Base-by-base conservation (phyloP, 2,113 vertebrate genomes). In the Zeus faber region DNA sequence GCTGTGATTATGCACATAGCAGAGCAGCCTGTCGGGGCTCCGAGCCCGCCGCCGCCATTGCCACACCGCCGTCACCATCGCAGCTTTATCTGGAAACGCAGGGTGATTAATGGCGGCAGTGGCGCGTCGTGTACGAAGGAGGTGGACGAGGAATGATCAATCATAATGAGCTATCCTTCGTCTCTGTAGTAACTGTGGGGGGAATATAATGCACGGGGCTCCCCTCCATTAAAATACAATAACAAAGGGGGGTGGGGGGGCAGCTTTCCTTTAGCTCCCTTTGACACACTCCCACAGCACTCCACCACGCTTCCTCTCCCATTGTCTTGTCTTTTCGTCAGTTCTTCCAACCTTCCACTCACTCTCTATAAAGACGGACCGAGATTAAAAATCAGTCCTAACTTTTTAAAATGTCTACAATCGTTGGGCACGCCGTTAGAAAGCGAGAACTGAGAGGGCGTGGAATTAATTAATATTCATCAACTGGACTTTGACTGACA, bases 81-180 rank as follows among this genome's bases (percentile, higher is more conserved):
- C 29, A 73, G 74, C 62, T 77, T 84, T 87, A 89, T 88, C 87
- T 86, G 39, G 66, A 84, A 85, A 79, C 72, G 54, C 72, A 26
- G 20, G 81, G 88, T 87, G 89, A 88, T 91, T 87, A 91, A 88
- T 6, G 86, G 70, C 72, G 78, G 65, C 37, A 45, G 58, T 1
- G 70, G 50, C 6, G 55, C 74, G 65, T 79, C 67, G 62, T 76
- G 81, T 72, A 68, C 17, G 67, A 77, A 65, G 77, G 73, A 82
- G 77, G 79, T 65, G 77, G 80, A 62, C 62, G 46, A 74, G 60
- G 62, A 70, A 76, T 84, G 86, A 89, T 91, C 86, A 86, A 85
- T 91, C 87, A 88, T 89, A 89, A 89, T 89, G 86, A 89, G 85
- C 83, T 87, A 80, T 85, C 76, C 83, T 22, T 73, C 74, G 62